Evolutionary conservation across 1,140 invertebrate genomes (phyloP), one percentile per base, ranked within the genome.

Genomic region (Megalopta genalis): DNA sequence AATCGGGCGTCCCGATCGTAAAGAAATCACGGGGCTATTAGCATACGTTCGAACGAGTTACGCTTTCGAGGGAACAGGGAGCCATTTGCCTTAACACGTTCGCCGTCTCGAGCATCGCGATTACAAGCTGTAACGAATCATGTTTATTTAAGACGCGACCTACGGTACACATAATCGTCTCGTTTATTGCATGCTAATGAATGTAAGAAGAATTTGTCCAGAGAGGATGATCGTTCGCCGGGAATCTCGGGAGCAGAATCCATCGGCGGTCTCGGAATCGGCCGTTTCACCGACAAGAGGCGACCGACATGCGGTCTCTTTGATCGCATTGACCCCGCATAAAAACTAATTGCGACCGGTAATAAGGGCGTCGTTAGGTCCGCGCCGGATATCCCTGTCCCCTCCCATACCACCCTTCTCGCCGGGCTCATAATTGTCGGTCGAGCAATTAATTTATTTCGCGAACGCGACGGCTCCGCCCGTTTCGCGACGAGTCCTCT

Each of bases 381-480:
- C 49, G 23, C 37, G 60, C 39, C 60, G n/a, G 76, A 72, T 62
- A 42, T 72, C 37, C 23, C 39, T 16, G 18, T 23, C 8, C 16
- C 52, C 18, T 5, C 54, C 23, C 5, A 12, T 62, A 23, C 23
- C 14, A 12, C 23, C 65, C 46, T 16, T 39, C 52, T 16, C 63
- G 49, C n/a, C 68, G 60, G 37, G 60, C 64, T 46, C 76, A 57
- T 78, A 78, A 78, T 78, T 78, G 68, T 60, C 57, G 69, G 68
- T 71, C 68, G 76, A 72, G 68, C 60, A 77, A 77, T 77, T 77
- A 71, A 77, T 77, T 77, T 77, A 77, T 72, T 77, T 76, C 39
- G 18, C 74, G 49, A 25, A 52, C 12, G 39, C 21, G 37, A 7
- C n/a, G n/a, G 21, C 10, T 23, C 6, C 42, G 54, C 9, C 27